These are phyloP conservation scores for Eupeodes luniger DNA, from an alignment of 2,888 invertebrate species.

Conservation along the genomic window DNA sequence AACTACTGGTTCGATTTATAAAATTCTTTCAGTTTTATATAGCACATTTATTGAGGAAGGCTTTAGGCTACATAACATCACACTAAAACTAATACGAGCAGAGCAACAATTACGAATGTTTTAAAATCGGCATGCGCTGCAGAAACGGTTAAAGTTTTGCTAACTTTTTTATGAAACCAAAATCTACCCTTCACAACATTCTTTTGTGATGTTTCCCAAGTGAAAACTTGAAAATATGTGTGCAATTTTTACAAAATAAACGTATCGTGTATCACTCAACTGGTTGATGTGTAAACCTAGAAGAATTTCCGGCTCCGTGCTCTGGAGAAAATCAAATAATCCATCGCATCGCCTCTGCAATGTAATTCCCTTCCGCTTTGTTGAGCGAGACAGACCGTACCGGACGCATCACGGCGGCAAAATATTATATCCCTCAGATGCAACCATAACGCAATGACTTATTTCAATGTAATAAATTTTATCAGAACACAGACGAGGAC, in stretches of 20 bases:
- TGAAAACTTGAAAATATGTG: background rate
- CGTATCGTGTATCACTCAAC: slow-evolving; percentile 44
- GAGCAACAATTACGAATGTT: too few relatives aligned
- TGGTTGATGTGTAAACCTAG: slow-evolving; percentile 26
- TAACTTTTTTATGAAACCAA: background rate
- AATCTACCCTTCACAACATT: background rate
- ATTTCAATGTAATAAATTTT: slow-evolving; percentile 57
- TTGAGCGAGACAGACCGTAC: background rate
- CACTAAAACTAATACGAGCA: too few relatives aligned
- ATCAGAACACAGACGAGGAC: slow-evolving; percentile 21
- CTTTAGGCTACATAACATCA: too few relatives aligned
- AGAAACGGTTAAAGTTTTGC: background rate
- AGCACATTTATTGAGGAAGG: too few relatives aligned
- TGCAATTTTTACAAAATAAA: background rate
- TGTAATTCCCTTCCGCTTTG: background rate
- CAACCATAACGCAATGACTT: slow-evolving; percentile 55
- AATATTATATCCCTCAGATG: slow-evolving; percentile 26
- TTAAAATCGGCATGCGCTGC: too few relatives aligned
- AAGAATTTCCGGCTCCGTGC: slow-evolving; percentile 27
- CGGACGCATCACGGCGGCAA: background rate
- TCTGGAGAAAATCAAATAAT: slow-evolving; percentile 42
- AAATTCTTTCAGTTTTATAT: too few relatives aligned
- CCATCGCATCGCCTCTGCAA: slow-evolving; percentile 8
- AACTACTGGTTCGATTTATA: too few relatives aligned
- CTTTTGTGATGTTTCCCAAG: background rate